Evolutionary conservation across 1,140 invertebrate species (phyloP).

Genomic region (Calosoma granatense): DNA sequence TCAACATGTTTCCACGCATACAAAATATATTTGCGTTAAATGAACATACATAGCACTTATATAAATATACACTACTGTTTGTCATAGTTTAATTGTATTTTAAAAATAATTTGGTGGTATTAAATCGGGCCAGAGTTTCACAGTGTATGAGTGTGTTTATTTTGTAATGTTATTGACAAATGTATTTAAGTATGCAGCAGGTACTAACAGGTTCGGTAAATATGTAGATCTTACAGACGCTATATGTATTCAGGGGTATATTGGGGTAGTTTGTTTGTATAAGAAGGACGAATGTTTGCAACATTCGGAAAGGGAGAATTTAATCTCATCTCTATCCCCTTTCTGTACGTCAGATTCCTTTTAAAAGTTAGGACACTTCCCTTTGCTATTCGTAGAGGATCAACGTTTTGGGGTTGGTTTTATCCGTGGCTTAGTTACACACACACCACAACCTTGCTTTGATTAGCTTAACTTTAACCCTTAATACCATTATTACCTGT

Average conservation of each 20-base stretch:
- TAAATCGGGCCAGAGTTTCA: no score
- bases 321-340: not conserved
- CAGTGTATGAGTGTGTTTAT: not conserved
- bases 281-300: not conserved
- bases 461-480: no score
- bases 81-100: no score
- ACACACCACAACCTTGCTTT: no score
- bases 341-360: not conserved
- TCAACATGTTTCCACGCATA: no score
- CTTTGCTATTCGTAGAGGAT: not conserved
- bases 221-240: not conserved
- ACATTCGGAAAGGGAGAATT: slow-evolving; percentile 1
- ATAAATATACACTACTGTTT: no score
- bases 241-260: not conserved
- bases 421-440: no score
- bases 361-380: not conserved
- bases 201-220: not conserved
- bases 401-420: no score
- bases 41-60: no score
- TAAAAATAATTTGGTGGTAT: no score
- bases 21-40: no score
- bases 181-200: not conserved
- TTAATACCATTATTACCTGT: no score
- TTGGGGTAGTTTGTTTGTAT: not conserved
- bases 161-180: not conserved